Conservation (phyloP, 2,113 vertebrate genomes). For the Prolemur simus region DNA sequence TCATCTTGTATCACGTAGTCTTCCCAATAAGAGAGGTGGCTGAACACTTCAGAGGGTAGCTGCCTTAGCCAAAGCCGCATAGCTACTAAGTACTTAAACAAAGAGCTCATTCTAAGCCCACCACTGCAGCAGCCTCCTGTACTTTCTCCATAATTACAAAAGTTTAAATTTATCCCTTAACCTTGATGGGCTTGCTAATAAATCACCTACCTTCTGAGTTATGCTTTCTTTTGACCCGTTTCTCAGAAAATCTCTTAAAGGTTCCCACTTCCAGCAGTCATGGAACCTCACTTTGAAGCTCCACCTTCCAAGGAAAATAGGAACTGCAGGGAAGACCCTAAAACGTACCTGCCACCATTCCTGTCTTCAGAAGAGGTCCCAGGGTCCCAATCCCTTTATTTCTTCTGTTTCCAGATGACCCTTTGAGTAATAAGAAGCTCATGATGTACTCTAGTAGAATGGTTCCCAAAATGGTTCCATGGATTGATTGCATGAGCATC, state of each 20-base stretch:
- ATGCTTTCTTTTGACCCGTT: neutral
- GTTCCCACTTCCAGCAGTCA: neutral
- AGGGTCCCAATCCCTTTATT: rapidly evolving
- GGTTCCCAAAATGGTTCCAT: neutral
- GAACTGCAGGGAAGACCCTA: neutral
- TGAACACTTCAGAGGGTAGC: neutral
- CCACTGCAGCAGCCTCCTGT: neutral
- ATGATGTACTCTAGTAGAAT: neutral
- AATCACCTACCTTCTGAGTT: neutral
- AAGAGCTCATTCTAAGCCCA: neutral
- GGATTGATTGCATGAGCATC: neutral
- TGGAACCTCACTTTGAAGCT: neutral
- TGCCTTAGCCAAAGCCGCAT: neutral
- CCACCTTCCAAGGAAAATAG: neutral
- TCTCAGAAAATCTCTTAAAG: conserved; percentile 1
- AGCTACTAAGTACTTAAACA: neutral
- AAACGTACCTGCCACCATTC: neutral
- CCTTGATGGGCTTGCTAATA: neutral
- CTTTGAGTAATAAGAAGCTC: neutral
- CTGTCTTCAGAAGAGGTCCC: neutral
- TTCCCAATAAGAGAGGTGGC: neutral
- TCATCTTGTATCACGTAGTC: neutral
- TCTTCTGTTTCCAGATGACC: neutral
- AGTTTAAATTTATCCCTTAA: neutral
- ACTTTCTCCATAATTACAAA: neutral